phyloP scores from a whole-genome alignment of 2,113 vertebrate genomes.

The Dipodomys merriami region DNA sequence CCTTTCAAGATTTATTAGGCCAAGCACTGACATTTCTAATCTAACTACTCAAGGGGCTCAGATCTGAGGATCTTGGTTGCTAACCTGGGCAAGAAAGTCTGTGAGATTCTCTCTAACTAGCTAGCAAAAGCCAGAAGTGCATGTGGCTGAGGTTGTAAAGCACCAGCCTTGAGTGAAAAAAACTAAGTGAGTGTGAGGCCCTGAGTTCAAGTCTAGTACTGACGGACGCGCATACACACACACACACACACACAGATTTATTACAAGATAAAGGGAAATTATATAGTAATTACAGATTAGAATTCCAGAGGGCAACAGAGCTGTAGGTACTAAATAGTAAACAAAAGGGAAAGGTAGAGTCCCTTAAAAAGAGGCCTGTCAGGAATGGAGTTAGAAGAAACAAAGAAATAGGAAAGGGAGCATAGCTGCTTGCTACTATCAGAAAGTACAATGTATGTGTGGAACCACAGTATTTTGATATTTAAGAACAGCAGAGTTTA shows the following conservation, averaged over 20 bases:
- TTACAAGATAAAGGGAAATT: not conserved
- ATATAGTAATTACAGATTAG: not conserved
- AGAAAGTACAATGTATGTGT: not conserved
- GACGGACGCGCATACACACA: too few relatives aligned
- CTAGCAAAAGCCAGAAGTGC: too few relatives aligned
- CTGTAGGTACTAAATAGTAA: not conserved
- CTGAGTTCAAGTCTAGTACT: too few relatives aligned
- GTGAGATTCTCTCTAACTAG: not conserved
- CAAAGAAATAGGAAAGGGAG: too few relatives aligned
- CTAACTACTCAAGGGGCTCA: not conserved
- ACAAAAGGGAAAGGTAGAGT: not conserved
- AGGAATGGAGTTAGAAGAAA: not conserved
- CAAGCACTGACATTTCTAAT: not conserved
- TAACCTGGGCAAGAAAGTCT: not conserved
- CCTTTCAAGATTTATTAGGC: too few relatives aligned
- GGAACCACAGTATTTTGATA: conserved; percentile 14
- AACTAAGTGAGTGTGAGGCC: too few relatives aligned
- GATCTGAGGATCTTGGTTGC: not conserved
- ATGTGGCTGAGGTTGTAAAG: too few relatives aligned
- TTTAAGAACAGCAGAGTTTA: conserved; percentile 34
- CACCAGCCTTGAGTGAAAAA: too few relatives aligned
- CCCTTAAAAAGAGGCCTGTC: not conserved
- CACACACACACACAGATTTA: not conserved
- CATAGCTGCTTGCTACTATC: not conserved
- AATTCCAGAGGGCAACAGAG: not conserved